Evolutionary conservation across 2,797 vertebrate genomes (phyloP).

Genomic region (Hoplostethus mediterraneus): DNA sequence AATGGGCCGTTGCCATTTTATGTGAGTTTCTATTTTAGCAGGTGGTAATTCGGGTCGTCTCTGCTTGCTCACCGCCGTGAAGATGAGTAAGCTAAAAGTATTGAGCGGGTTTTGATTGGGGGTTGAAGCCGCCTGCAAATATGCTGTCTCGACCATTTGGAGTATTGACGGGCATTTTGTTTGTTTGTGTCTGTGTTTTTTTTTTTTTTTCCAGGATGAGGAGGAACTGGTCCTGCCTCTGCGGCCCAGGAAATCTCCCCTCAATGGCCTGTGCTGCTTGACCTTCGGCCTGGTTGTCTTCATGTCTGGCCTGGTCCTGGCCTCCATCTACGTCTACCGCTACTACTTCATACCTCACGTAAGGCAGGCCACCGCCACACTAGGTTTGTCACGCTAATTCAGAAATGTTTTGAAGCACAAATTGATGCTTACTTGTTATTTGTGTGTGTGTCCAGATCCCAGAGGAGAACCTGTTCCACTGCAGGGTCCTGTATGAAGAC

Average conservation of each 20-base stretch:
- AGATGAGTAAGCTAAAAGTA: slow-evolving; percentile 25
- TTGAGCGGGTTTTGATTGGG: neutral
- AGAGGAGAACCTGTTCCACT: slow-evolving; percentile 91
- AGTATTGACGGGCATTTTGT: neutral
- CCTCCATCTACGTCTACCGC: slow-evolving; percentile 93
- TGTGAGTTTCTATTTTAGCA: slow-evolving; percentile 24
- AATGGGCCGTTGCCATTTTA: slow-evolving; percentile 11
- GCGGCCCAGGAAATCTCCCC: slow-evolving; percentile 81
- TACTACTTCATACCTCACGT: slow-evolving; percentile 94
- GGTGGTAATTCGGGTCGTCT: slow-evolving; percentile 38
- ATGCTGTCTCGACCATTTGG: neutral
- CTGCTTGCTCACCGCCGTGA: slow-evolving; percentile 2
- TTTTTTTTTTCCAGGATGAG: slow-evolving; percentile 77
- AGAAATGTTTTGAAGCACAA: neutral
- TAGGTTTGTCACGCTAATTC: neutral
- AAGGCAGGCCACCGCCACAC: slow-evolving; percentile 30
- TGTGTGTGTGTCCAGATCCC: slow-evolving; percentile 80
- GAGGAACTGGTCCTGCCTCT: slow-evolving; percentile 83
- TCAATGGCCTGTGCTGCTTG: slow-evolving; percentile 92
- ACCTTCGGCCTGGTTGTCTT: slow-evolving; percentile 90
- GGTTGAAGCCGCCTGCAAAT: slow-evolving; percentile 4
- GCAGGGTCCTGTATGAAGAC: slow-evolving; percentile 91
- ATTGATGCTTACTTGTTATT: neutral
- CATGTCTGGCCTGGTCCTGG: slow-evolving; percentile 91
- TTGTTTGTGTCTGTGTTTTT: slow-evolving; percentile 15